Evolutionary conservation across 2,888 invertebrate species (phyloP).

Genomic region (Hybos culiciformis): DNA sequence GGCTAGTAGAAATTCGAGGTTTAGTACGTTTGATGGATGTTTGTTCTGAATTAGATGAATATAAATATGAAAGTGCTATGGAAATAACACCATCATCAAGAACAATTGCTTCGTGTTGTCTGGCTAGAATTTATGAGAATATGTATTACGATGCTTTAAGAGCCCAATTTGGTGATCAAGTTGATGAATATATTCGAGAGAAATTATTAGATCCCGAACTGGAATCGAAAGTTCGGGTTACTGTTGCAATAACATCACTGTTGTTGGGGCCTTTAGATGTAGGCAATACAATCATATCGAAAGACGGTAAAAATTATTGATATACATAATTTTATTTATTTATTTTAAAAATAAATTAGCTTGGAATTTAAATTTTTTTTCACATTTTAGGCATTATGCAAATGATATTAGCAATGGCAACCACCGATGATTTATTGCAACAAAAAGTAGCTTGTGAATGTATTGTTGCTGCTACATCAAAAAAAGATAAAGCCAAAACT

Average conservation of each 20-base stretch:
- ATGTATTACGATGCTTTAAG: constrained; percentile 83
- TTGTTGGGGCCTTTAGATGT: constrained; percentile 86
- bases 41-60: constrained; percentile 85
- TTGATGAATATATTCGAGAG: constrained; percentile 76
- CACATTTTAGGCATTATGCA: constrained; percentile 53
- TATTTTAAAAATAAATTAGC: background rate
- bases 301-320: constrained; percentile 44
- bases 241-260: constrained; percentile 76
- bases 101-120: constrained; percentile 80
- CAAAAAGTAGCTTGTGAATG: constrained; percentile 94
- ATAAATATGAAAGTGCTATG: constrained; percentile 83
- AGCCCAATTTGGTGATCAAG: constrained; percentile 56
- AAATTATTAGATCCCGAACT: constrained; percentile 73
- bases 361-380: background rate
- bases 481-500: constrained; percentile 89
- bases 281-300: constrained; percentile 71
- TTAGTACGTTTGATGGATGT: constrained; percentile 69
- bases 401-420: constrained; percentile 95
- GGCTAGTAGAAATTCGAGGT: constrained; percentile 66
- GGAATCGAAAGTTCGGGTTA: constrained; percentile 78
- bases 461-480: constrained; percentile 89
- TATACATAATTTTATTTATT: background rate
- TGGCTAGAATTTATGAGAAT: constrained; percentile 85
- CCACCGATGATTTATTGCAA: constrained; percentile 76
- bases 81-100: constrained; percentile 76